Evolutionary conservation across 2,113 vertebrate genomes (phyloP).

Genomic region (Onychostruthus taczanowskii): DNA sequence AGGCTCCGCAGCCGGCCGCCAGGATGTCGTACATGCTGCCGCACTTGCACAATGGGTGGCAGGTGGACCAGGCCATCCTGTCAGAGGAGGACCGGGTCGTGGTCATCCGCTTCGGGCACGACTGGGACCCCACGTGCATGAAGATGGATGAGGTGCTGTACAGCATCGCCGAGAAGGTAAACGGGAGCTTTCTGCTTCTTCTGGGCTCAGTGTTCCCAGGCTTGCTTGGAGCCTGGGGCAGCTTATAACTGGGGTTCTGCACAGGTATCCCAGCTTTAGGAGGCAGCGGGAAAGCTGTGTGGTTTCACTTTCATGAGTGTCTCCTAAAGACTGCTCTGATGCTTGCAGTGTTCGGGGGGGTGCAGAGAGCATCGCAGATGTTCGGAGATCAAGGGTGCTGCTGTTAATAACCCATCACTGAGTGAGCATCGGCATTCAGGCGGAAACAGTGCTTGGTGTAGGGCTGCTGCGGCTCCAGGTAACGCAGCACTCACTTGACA

Average conservation of each 20-base stretch:
- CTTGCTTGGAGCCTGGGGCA: not conserved
- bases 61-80: slow-evolving; percentile 97
- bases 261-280: not conserved
- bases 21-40: slow-evolving; percentile 98
- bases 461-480: not conserved
- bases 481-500: not conserved
- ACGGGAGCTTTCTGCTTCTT: accelerated
- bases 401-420: not conserved
- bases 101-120: slow-evolving; percentile 95
- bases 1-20: not conserved
- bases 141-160: slow-evolving; percentile 98
- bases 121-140: slow-evolving; percentile 99
- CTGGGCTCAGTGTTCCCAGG: accelerated
- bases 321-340: not conserved
- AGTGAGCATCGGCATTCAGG: not conserved
- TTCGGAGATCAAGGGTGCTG: not conserved
- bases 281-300: not conserved
- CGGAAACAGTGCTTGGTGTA: not conserved
- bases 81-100: slow-evolving; percentile 96
- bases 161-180: slow-evolving; percentile 96
- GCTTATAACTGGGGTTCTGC: not conserved
- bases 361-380: not conserved
- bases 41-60: slow-evolving; percentile 98
- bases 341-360: not conserved
- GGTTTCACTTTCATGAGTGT: not conserved